A percentile compares a stretch with the other conserved stretches of the same genome.
Evolutionary conservation across 2,797 vertebrate genomes (phyloP).

Genomic region (Rhinogobio ventralis): DNA sequence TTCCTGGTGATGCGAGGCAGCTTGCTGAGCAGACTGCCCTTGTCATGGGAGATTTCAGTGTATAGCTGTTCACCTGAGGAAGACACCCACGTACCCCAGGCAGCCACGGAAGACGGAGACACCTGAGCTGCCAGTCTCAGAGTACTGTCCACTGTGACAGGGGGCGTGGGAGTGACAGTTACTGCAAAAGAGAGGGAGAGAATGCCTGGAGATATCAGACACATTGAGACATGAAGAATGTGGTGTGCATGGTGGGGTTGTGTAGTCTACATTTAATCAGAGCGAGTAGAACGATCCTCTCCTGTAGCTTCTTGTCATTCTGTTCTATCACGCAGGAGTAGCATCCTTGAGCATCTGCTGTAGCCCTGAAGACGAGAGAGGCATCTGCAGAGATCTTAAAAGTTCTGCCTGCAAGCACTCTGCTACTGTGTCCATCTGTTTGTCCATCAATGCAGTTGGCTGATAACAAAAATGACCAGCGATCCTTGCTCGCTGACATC

Average conservation of each 20-base stretch:
- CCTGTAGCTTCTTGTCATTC: slow-evolving; percentile 53
- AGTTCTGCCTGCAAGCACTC: slow-evolving; percentile 63
- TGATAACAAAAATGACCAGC: slow-evolving; percentile 71
- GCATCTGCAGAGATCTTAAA: slow-evolving; percentile 69
- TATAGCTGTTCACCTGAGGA: slow-evolving; percentile 64
- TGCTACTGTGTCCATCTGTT: slow-evolving; percentile 53
- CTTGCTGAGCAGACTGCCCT: slow-evolving; percentile 68
- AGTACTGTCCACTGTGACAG: slow-evolving; percentile 68
- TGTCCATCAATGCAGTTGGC: slow-evolving; percentile 61
- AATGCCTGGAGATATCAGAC: background rate
- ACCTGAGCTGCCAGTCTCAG: slow-evolving; percentile 70
- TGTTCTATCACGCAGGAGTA: slow-evolving; percentile 73
- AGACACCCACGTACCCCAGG: slow-evolving; percentile 71
- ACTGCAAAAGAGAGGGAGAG: slow-evolving; percentile 65
- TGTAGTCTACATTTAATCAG: slow-evolving; percentile 73
- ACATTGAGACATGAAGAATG: background rate
- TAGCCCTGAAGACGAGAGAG: slow-evolving; percentile 70
- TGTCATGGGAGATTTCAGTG: slow-evolving; percentile 49
- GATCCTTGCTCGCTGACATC: slow-evolving; percentile 43
- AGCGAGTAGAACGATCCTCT: slow-evolving; percentile 71
- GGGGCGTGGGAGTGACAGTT: slow-evolving; percentile 58
- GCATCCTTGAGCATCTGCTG: slow-evolving; percentile 63
- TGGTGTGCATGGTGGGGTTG: background rate
- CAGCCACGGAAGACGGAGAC: slow-evolving; percentile 53
- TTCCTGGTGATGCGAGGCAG: slow-evolving; percentile 64